Conservation (phyloP, 2,797 vertebrate species). For the Oreochromis grahami region DNA sequence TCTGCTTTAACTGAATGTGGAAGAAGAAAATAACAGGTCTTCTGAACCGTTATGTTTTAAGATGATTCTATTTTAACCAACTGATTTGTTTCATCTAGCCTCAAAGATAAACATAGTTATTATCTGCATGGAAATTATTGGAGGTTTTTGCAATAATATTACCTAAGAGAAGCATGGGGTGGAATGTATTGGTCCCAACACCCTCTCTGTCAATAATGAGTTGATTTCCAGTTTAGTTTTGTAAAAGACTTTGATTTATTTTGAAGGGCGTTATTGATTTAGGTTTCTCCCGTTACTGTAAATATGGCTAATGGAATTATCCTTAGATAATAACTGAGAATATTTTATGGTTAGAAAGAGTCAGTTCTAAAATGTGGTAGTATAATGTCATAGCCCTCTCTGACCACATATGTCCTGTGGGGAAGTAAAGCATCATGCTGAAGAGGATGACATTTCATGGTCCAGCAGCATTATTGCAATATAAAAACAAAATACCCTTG, state of each 20-base stretch:
- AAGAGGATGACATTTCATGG: conserved; percentile 52
- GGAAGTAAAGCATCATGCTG: conserved; percentile 5
- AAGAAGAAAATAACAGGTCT: not conserved
- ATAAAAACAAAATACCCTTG: conserved; percentile 27
- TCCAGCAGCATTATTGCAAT: conserved; percentile 28
- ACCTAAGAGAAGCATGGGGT: not conserved
- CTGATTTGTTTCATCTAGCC: not conserved
- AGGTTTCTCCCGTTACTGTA: not conserved
- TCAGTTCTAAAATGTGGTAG: conserved; percentile 12
- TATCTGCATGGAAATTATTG: not conserved
- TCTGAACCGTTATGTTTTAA: not conserved
- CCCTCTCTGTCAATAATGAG: too few species aligned
- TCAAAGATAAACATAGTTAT: not conserved
- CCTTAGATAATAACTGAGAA: not conserved
- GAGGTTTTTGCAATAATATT: not conserved
- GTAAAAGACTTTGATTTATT: too few species aligned
- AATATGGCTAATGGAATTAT: not conserved
- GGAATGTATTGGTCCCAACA: not conserved
- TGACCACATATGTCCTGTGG: not conserved
- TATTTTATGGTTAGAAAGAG: conserved; percentile 19
- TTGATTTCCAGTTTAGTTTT: too few species aligned
- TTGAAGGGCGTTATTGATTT: too few species aligned
- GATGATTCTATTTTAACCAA: not conserved
- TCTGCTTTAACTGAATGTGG: not conserved
- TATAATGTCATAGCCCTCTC: conserved; percentile 32